A percentile compares a stretch with the other conserved stretches of the same genome.
These are phyloP conservation scores for Pangasius sanitwongsei DNA, from an alignment of 2,797 vertebrate genomes.

Conservation along the genomic window DNA sequence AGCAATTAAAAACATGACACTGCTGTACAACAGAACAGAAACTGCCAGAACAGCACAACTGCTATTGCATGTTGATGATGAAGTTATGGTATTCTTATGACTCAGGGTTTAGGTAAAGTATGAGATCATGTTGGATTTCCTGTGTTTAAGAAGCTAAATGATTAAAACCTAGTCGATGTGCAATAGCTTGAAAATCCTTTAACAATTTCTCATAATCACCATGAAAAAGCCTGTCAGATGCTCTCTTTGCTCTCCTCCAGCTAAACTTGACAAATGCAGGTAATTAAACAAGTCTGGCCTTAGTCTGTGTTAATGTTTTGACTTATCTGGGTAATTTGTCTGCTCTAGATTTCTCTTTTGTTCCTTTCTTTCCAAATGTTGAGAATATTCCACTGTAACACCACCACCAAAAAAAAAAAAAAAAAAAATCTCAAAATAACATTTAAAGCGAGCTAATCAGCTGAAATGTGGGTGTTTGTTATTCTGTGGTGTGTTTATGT, in stretches of 20 bases:
- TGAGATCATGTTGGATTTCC: background rate
- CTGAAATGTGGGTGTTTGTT: constrained; percentile 10
- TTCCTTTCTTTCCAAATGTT: constrained; percentile 41
- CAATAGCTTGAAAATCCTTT: background rate
- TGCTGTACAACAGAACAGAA: background rate
- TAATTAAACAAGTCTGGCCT: constrained; percentile 55
- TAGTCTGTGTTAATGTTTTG: constrained; percentile 55
- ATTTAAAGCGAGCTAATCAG: constrained; percentile 25
- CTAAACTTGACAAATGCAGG: constrained; percentile 52
- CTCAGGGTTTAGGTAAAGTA: background rate
- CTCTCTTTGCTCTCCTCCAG: constrained; percentile 28
- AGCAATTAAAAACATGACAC: background rate
- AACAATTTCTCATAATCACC: background rate
- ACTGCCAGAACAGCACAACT: background rate
- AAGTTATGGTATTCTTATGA: background rate
- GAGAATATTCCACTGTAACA: constrained; percentile 52
- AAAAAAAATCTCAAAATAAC: background rate
- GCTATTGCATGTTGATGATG: background rate
- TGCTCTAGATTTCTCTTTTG: constrained; percentile 28
- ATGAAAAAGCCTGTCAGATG: background rate
- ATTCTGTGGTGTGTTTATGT: background rate
- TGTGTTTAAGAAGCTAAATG: background rate
- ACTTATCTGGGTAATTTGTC: constrained; percentile 55
- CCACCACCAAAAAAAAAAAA: background rate
- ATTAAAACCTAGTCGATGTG: background rate